Evolutionary conservation across 2,888 invertebrate species (phyloP), one percentile per base, ranked within the genome.

Genomic region (Molanna angustata): DNA sequence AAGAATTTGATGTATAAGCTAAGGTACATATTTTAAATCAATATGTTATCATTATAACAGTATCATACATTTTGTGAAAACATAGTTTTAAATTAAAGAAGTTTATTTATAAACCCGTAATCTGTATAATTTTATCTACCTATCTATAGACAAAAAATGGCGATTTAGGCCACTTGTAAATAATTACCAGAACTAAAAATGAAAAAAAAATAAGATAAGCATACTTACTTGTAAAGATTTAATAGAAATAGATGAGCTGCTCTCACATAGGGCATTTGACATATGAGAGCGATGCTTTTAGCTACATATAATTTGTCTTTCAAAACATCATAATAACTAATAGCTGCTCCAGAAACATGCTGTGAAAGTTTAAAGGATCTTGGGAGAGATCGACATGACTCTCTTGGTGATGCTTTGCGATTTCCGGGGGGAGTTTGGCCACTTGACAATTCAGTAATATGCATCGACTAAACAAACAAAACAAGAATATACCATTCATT

Each of bases 221-320:
- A 20, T 19, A 67, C 79, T 76, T 72, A 88, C 88, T 86, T 86
- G 74, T 90, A 90, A 63, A 95, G 80, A 79, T 91, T 90, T 66
- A 84, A 85, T 68, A 96, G 83, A 75, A 95, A 92, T 67, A 86
- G 80, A 72, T 88, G 86, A 51, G 92, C 86, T 60, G 93, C 89
- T 70, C 88, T 84, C 44, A 94, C 87, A 72, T 94, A 93, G 20
- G 97, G 93, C 63, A 89, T 84, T 71, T 93, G 93, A 67, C 93
- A 91, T 64, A 97, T 85, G 59, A 98, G 82, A 61, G 90, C 90
- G 69, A 99, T 90, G 72, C 92, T 90, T 80, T 98, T 98, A 63
- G 94, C 90, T 66, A 96, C 97, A 76, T 86, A 94, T 60, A 99
- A 80, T 72, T 89, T 89, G 77, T 98, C 97, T 79, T 93, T 93